Percentiles rank a stretch among this genome's conserved stretches.
These are phyloP conservation scores for Luperina testacea DNA, from an alignment of 2,888 invertebrate genomes.

Conservation along the genomic window DNA sequence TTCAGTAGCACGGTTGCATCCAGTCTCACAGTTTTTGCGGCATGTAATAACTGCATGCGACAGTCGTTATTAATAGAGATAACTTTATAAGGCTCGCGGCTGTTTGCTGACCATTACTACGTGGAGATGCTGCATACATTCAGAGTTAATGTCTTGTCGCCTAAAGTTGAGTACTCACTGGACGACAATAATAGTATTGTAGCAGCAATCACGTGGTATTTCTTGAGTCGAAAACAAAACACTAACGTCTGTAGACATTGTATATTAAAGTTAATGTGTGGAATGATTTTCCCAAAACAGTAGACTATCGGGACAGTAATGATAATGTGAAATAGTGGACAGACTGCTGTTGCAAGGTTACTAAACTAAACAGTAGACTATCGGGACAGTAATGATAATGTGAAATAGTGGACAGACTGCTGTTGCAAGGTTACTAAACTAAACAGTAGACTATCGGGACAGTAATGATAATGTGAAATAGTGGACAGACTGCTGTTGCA, in stretches of 20 bases:
- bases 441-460: not conserved
- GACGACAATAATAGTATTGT: not conserved
- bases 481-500: too few relatives aligned
- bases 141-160: not conserved
- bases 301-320: not conserved
- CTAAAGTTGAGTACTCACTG: conserved; percentile 2
- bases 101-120: conserved; percentile 36
- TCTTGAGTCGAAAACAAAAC: not conserved
- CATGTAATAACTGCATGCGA: conserved; percentile 21
- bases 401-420: too few relatives aligned
- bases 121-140: not conserved
- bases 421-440: too few relatives aligned
- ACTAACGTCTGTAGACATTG: not conserved
- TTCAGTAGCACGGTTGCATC: not conserved
- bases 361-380: not conserved
- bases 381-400: too few relatives aligned
- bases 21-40: conserved; percentile 40
- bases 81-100: conserved; percentile 55
- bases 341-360: not conserved
- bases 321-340: not conserved
- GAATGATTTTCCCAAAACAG: not conserved
- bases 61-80: conserved; percentile 49
- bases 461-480: not conserved
- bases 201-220: not conserved
- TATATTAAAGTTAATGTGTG: not conserved